Conservation (phyloP, 2,888 invertebrate genomes). For the Leptodirus hochenwartii region DNA sequence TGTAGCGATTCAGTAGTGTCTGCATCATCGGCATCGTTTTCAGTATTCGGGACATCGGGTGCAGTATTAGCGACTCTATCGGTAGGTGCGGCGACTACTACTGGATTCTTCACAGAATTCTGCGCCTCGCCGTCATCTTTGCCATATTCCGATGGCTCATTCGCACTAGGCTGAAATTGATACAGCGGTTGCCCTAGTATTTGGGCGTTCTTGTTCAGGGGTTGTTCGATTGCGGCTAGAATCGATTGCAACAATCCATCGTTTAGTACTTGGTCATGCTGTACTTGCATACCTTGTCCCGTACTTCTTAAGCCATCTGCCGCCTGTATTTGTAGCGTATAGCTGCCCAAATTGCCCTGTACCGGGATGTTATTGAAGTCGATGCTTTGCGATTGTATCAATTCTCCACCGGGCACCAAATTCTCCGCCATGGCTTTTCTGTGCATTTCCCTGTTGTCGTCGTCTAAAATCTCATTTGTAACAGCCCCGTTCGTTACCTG, state of each 20-base stretch:
- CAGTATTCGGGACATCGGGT: conserved; percentile 6
- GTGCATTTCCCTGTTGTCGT: conserved; percentile 14
- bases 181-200: conserved; percentile 18
- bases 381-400: conserved; percentile 24
- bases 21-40: conserved; percentile 8
- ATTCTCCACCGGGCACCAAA: conserved; percentile 22
- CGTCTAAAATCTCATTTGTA: conserved; percentile 13
- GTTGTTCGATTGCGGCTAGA: conserved; percentile 64
- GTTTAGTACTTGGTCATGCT: conserved; percentile 61
- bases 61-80: conserved; percentile 8
- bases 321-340: conserved; percentile 59
- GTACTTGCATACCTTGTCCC: conserved; percentile 31
- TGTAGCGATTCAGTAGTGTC: conserved; percentile 19
- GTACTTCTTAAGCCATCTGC: conserved; percentile 32
- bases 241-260: conserved; percentile 67
- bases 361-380: conserved; percentile 31
- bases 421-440: conserved; percentile 23
- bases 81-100: conserved; percentile 26
- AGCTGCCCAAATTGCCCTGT: conserved; percentile 41
- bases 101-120: conserved; percentile 28
- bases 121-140: conserved; percentile 26
- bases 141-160: conserved; percentile 6
- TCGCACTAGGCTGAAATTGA: conserved; percentile 12
- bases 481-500: conserved; percentile 17
- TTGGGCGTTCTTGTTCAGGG: conserved; percentile 21